Evolutionary conservation across 2,888 invertebrate species (phyloP), one percentile per base, ranked within the genome.

Genomic region (Drosophila flavopinicola): DNA sequence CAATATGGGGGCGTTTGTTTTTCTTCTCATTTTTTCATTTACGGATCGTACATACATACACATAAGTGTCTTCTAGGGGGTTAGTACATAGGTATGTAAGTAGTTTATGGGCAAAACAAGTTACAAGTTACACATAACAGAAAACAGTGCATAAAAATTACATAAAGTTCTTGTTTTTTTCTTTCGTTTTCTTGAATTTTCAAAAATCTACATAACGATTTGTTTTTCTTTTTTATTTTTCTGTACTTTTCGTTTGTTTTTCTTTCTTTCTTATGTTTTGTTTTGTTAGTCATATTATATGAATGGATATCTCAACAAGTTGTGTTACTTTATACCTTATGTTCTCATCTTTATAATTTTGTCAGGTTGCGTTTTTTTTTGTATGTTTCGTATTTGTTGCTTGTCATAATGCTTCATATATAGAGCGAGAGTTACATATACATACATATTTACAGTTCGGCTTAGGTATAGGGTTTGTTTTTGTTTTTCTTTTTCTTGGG

Each of bases 141-240:
- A 84, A 84, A 85, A 83, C 83, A 85, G 83, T 84, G 83, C 83
- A 85, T 85, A 78, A 83, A 82, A 83, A 76, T 85, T 52, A 85
- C 85, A 79, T 75, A 75, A 72, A 82, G 61, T 75, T 64, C 39
- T 75, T 61, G 39, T n/a, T n/a, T 10, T 24, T 11, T 35, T 44
- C 30, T 45, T 38, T 29, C 47, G 29, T 54, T 52, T 39, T 51
- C 13, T 37, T 53, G 58, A 73, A 73, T 72, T 75, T 75, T 67
- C 65, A 82, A 79, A 78, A 67, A 80, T 80, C 80, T 84, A 84
- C 75, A 80, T 82, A 82, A 85, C 82, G 77, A 68, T 82, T 67
- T 64, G 47, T 59, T 48, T 64, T 44, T 35, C 11, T 38, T 52
- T 35, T 58, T 59, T n/a, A n/a, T n/a, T n/a, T n/a, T n/a, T n/a